Evolutionary conservation across 2,888 invertebrate species (phyloP), one percentile per base, ranked within the genome.

Genomic region (Heterodera filipjevi): DNA sequence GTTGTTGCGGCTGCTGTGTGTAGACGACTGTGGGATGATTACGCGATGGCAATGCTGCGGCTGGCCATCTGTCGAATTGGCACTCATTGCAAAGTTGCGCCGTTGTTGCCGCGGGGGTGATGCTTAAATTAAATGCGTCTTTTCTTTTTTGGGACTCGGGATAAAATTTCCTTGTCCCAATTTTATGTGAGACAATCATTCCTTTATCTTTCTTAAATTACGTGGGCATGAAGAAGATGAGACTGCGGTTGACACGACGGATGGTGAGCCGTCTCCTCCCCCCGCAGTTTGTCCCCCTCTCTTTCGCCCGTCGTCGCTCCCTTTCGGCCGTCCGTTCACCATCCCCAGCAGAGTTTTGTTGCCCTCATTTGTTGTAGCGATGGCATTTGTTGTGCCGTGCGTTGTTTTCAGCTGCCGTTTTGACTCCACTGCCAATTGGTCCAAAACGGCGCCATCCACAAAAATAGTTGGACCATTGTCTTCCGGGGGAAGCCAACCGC

Each of bases 401-500:
- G 39, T 39, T 39, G 39, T 6, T 12, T 30, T 14, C 64, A 64
- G 32, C 22, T 46, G 75, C 44, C 75, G 53, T 64, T 75, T 75
- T 53, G 68, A 30, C 32, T 64, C 66, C 66, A 75, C 8, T 10
- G 75, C 75, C 75, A 75, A n/a, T 27, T 27, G 30, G 35, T 75
- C 66, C 32, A 75, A 59, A 44, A 75, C 32, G 27, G 30, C 53
- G 44, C 64, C 39, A 6, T 75, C 66, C 19, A 75, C 75, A 33
- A 10, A 75, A 33, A 75, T 64, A 22, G 53, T 33, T 10, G 75
- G 22, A 10, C 75, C 75, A n/a, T 64, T 8, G 27, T 27, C 66
- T 14, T 75, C 66, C 22, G 75, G 75, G 16, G 75, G 64, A 12
- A 27, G 22, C 66, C 68, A 75, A 64, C 75, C 75, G 30, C 75